Percentiles rank a stretch among this genome's conserved stretches.
Evolutionary conservation across 2,113 vertebrate genomes (phyloP).

Genomic region (Stigmatopora argus): DNA sequence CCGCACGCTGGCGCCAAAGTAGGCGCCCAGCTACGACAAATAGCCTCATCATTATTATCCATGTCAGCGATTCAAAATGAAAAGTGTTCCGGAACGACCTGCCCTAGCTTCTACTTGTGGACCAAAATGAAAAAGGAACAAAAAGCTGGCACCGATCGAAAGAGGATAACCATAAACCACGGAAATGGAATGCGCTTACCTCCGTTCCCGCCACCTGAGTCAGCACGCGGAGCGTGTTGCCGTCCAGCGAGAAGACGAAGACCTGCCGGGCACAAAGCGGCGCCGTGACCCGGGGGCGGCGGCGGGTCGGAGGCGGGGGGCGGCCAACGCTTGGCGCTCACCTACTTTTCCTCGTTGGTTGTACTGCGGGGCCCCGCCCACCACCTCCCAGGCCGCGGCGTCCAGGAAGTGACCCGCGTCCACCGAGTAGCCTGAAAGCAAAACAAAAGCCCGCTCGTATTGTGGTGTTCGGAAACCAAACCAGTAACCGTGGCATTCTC

Average conservation of each 20-base stretch:
- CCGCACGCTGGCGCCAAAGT: constrained; percentile 88
- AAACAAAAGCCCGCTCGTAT: neutral
- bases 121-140: too few relatives aligned
- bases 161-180: too few relatives aligned
- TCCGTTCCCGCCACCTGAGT: constrained; percentile 77
- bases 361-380: constrained; percentile 90
- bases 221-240: constrained; percentile 64
- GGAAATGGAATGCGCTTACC: constrained; percentile 56
- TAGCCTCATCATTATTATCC: too few relatives aligned
- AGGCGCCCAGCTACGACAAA: constrained; percentile 81
- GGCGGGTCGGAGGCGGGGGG: too few relatives aligned
- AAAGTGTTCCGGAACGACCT: too few relatives aligned
- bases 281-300: too few relatives aligned
- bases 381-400: constrained; percentile 71
- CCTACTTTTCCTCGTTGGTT: constrained; percentile 90
- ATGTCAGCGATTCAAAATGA: too few relatives aligned
- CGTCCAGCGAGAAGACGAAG: constrained; percentile 75
- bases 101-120: too few relatives aligned
- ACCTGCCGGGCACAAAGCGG: constrained; percentile 60
- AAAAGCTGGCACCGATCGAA: too few relatives aligned
- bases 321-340: too few relatives aligned
- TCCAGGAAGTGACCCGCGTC: constrained; percentile 83
- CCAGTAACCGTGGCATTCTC: neutral
- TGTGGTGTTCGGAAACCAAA: neutral
- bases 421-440: constrained; percentile 82